Evolutionary conservation across 2,888 invertebrate genomes (phyloP).

Genomic region (Eupithecia insigniata): DNA sequence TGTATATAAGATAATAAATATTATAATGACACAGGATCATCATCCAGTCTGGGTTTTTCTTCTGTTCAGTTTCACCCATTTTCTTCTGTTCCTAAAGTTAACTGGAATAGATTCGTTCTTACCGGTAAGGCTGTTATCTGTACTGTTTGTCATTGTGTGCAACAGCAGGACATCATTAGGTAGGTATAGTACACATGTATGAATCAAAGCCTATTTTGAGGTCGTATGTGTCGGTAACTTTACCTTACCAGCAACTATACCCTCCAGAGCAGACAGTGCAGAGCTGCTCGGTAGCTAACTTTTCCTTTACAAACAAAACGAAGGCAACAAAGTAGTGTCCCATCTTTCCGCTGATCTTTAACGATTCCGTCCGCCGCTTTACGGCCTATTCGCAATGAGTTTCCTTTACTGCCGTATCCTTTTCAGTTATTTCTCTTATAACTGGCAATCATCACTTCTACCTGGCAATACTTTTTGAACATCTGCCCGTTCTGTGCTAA

Average conservation of each 20-base stretch:
- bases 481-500: constrained; percentile 27
- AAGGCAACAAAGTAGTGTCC: background rate
- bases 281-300: background rate
- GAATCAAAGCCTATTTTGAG: too few relatives aligned
- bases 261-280: background rate
- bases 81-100: too few relatives aligned
- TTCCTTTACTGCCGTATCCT: constrained; percentile 67
- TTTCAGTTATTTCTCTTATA: constrained; percentile 61
- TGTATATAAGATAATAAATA: too few relatives aligned
- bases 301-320: background rate
- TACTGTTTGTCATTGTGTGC: too few relatives aligned
- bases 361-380: constrained; percentile 66
- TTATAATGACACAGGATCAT: background rate
- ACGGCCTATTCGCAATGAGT: constrained; percentile 76
- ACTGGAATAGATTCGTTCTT: too few relatives aligned
- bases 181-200: too few relatives aligned
- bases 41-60: too few relatives aligned
- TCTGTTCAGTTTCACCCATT: too few relatives aligned
- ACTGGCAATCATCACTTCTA: constrained; percentile 33
- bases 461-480: constrained; percentile 32
- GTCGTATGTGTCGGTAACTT: too few relatives aligned
- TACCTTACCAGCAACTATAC: background rate
- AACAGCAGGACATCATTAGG: too few relatives aligned
- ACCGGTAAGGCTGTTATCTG: too few relatives aligned
- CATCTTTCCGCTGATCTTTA: constrained; percentile 39